These are phyloP conservation scores for Amniataba percoides DNA, from an alignment of 2,797 vertebrate genomes.

Conservation along the genomic window DNA sequence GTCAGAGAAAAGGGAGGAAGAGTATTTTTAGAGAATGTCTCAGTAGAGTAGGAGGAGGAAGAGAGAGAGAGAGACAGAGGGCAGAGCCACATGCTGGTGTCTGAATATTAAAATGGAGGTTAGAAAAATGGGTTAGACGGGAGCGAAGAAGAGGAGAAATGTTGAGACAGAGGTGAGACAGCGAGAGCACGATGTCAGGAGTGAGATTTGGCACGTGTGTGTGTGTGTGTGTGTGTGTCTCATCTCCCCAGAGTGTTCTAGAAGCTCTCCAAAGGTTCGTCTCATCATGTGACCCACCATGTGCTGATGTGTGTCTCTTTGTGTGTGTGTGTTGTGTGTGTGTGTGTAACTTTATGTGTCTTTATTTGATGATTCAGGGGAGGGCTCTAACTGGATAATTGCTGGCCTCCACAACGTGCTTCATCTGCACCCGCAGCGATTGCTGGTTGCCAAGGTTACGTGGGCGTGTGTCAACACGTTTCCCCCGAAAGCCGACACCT, in stretches of 20 bases:
- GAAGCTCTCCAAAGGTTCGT: conserved; percentile 30
- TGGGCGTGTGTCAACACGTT: conserved; percentile 81
- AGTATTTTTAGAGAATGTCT: conserved; percentile 65
- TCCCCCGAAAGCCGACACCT: conserved; percentile 79
- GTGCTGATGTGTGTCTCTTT: conserved; percentile 20
- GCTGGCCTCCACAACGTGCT: conserved; percentile 75
- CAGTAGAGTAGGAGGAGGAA: conserved; percentile 18
- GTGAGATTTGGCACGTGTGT: conserved; percentile 15
- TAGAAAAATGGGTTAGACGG: conserved; percentile 40
- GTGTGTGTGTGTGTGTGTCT: conserved; percentile 10
- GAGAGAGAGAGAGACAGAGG: conserved; percentile 31
- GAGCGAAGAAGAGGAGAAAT: conserved; percentile 17
- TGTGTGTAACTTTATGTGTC: conserved; percentile 53
- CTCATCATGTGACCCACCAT: conserved; percentile 31
- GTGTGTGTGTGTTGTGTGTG: conserved; percentile 10
- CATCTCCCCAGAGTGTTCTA: conserved; percentile 32
- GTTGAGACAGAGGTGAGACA: conserved; percentile 12
- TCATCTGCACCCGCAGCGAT: conserved; percentile 79
- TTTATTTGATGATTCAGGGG: conserved; percentile 78
- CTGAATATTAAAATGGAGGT: conserved; percentile 54
- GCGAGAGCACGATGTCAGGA: conserved; percentile 32
- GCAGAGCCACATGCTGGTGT: conserved; percentile 36
- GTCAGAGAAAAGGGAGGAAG: conserved; percentile 53
- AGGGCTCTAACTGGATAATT: conserved; percentile 84
- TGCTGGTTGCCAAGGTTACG: conserved; percentile 83